A percentile compares a stretch with the other conserved stretches of the same genome.
phyloP scores from a whole-genome alignment of 2,797 vertebrate genomes.

The Oophaga sylvatica region DNA sequence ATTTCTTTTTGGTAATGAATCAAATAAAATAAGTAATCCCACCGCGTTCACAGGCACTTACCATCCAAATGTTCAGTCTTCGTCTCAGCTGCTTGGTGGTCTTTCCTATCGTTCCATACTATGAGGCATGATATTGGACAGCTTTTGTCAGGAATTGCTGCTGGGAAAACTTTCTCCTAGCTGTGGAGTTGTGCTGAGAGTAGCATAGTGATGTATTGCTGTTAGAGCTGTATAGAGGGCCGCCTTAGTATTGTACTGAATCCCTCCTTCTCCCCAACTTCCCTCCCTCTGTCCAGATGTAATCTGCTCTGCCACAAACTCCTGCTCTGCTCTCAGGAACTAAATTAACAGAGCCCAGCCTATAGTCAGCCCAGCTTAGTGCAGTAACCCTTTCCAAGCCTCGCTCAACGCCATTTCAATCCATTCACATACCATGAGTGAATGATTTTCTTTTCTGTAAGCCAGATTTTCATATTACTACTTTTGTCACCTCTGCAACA shows the following conservation, averaged over 20 bases:
- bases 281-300: constrained; percentile 52
- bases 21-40: not conserved
- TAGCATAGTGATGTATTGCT: constrained; percentile 27
- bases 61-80: constrained; percentile 23
- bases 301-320: constrained; percentile 31
- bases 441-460: not conserved
- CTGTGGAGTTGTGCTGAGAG: constrained; percentile 8
- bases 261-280: constrained; percentile 42
- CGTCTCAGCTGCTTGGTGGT: not conserved
- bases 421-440: not conserved
- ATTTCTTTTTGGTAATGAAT: not conserved
- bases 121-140: not conserved
- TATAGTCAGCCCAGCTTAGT: constrained; percentile 8
- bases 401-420: not conserved
- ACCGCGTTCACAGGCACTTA: constrained; percentile 16
- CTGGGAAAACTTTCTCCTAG: constrained; percentile 10
- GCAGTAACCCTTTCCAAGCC: constrained; percentile 30
- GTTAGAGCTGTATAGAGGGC: constrained; percentile 30
- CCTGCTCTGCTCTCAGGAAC: constrained; percentile 42
- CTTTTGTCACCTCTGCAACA: not conserved
- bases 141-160: not conserved
- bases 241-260: constrained; percentile 22
- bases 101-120: not conserved
- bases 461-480: not conserved
- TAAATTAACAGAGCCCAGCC: constrained; percentile 38